Percentiles rank a stretch among this genome's conserved stretches.
These are phyloP conservation scores for Ciconia stormi DNA, from an alignment of 2,113 vertebrate genomes.

Conservation along the genomic window DNA sequence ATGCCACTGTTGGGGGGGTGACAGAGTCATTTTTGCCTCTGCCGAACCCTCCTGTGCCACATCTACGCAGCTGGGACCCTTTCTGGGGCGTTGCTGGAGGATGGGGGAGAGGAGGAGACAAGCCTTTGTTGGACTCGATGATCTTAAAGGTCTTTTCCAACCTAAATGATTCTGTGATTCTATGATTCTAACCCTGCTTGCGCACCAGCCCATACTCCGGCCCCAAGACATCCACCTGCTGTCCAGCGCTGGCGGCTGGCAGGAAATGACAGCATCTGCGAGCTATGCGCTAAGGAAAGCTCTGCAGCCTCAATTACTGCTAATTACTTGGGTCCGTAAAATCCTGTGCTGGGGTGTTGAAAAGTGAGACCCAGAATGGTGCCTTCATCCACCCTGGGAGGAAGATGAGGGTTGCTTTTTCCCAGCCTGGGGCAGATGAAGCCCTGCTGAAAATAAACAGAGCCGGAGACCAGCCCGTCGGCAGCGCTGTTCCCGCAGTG, in stretches of 20 bases:
- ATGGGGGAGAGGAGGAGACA: background rate
- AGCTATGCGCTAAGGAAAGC: background rate
- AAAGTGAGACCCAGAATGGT: background rate
- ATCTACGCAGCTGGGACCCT: background rate
- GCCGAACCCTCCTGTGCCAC: background rate
- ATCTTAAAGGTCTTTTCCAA: background rate
- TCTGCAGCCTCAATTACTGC: background rate
- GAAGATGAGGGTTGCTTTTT: background rate
- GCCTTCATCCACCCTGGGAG: background rate
- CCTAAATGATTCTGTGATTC: background rate
- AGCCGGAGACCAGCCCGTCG: background rate
- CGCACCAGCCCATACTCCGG: accelerated
- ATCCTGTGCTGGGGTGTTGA: background rate
- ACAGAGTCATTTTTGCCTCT: background rate
- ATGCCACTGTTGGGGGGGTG: background rate
- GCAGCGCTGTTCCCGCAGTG: accelerated
- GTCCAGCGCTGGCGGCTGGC: background rate
- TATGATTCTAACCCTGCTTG: background rate
- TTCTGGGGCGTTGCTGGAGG: background rate
- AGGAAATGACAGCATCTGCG: slow-evolving; percentile 29
- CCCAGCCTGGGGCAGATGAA: background rate
- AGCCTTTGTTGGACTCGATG: background rate
- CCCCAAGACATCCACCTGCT: slow-evolving; percentile 7
- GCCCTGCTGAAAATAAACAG: background rate
- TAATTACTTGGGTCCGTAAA: background rate